Evolutionary conservation across 2,113 vertebrate genomes (phyloP), one percentile per base, ranked within the genome.

Genomic region (Emydura subglobosa): DNA sequence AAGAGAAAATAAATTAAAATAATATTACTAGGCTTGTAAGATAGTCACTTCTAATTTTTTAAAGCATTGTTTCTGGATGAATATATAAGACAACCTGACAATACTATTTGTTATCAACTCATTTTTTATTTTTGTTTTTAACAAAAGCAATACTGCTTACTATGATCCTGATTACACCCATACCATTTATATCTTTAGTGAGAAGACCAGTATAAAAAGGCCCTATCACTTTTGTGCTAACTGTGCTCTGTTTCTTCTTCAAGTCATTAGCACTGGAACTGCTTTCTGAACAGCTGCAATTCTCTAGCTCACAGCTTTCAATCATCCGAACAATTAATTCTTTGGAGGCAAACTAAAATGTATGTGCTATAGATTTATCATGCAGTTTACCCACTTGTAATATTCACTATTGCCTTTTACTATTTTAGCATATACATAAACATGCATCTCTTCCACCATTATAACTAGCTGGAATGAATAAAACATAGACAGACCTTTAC

Each of bases 71-170:
- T 96, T 95, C 82, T 79, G 91, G 74, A 85, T 79, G 92, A 95
- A 92, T 78, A 96, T 88, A 87, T 51, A 87, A 61, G 87, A 86
- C 80, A 95, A 91, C 81, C 39, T 79, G 72, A n/a, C 65, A 87
- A 65, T 87, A 87, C 83, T 88, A 97, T 88, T 86, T 94, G 83
- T 91, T 93, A 92, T 54, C 93, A 93, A 93, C 68, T 54, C 22
- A 57, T 94, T 91, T 72, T 84, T 93, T 80, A 39, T 50, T 53
- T 74, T 95, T 92, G 90, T 95, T 86, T 92, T 96, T 88, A 93
- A 94, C 92, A 83, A 97, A 96, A 96, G 88, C 22, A 95, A 96
- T 68, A 39, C 3, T 7, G 85, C 96, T 94, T 88, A 79, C 83
- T 88, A 86, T 86, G 95, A 91, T 89, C 27, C 90, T 68, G 87